Evolutionary conservation across 2,888 invertebrate species (phyloP).

Genomic region (Aspidapion aeneum): DNA sequence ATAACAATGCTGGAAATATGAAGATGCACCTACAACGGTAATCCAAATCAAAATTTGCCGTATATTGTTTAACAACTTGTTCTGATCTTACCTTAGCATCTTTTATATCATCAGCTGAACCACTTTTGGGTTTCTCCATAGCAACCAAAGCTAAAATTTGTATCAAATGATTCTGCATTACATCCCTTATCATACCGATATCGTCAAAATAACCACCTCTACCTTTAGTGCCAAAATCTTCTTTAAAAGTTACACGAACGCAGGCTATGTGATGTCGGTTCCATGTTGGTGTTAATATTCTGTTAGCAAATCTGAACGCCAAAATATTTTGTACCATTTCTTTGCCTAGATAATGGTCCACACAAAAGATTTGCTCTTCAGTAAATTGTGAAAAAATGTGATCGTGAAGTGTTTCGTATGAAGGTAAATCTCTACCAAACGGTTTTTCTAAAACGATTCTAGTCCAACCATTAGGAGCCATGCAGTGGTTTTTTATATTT

Average conservation of each 20-base stretch:
- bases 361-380: slow-evolving; percentile 94
- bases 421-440: slow-evolving; percentile 86
- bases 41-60: too few relatives aligned
- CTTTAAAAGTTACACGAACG: slow-evolving; percentile 95
- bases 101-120: slow-evolving; percentile 93
- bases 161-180: slow-evolving; percentile 98
- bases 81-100: slow-evolving; percentile 88
- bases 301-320: slow-evolving; percentile 92
- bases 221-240: slow-evolving; percentile 97
- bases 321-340: slow-evolving; percentile 99
- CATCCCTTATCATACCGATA: slow-evolving; percentile 96
- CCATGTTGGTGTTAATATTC: slow-evolving; percentile 93
- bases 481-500: slow-evolving; percentile 77
- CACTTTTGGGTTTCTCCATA: slow-evolving; percentile 95
- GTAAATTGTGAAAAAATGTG: slow-evolving; percentile 83
- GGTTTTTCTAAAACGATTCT: slow-evolving; percentile 97
- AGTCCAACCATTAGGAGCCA: slow-evolving; percentile 76
- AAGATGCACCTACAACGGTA: too few relatives aligned
- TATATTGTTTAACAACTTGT: too few relatives aligned
- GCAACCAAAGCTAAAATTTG: slow-evolving; percentile 96
- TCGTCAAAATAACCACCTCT: slow-evolving; percentile 98
- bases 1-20: too few relatives aligned
- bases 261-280: slow-evolving; percentile 94
- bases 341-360: slow-evolving; percentile 98
- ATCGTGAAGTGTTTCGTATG: slow-evolving; percentile 76